Conservation (phyloP, 2,797 vertebrate genomes). For the Cyclopterus lumpus region DNA sequence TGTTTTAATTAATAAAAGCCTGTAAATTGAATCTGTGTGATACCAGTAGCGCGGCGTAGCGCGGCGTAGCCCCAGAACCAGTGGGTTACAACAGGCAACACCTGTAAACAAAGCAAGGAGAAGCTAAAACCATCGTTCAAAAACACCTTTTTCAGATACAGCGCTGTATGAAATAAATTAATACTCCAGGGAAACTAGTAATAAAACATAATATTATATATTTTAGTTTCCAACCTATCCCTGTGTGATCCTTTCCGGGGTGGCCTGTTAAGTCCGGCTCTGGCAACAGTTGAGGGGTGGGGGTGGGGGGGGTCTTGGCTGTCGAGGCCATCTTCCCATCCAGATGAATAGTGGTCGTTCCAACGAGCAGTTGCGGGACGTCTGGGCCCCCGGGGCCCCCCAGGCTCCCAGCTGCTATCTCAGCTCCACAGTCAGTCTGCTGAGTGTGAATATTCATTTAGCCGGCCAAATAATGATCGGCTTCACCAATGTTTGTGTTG, state of each 20-base stretch:
- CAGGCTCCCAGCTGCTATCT: slow-evolving; percentile 74
- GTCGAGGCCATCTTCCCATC: slow-evolving; percentile 18
- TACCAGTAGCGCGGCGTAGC: not conserved
- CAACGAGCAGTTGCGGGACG: slow-evolving; percentile 46
- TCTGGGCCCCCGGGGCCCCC: slow-evolving; percentile 53
- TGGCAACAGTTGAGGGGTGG: slow-evolving; percentile 64
- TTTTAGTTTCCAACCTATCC: no score
- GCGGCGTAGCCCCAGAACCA: no score
- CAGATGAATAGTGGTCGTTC: slow-evolving; percentile 53
- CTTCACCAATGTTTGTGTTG: slow-evolving; percentile 65
- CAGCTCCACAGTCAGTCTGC: slow-evolving; percentile 65
- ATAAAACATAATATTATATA: not conserved
- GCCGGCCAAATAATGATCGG: slow-evolving; percentile 63
- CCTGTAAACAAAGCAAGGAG: not conserved
- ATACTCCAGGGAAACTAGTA: not conserved
- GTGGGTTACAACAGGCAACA: not conserved
- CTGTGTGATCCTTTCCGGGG: not conserved
- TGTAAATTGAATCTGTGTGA: not conserved
- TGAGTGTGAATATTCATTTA: slow-evolving; percentile 79
- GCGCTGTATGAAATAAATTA: not conserved
- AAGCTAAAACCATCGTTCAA: not conserved
- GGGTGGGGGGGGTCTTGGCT: slow-evolving; percentile 39
- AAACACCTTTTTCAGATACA: not conserved
- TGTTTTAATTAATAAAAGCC: not conserved
- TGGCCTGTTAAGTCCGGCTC: slow-evolving; percentile 21